A percentile compares a stretch with the other conserved stretches of the same genome.
Conservation (phyloP, 1,140 invertebrate species). For the Achroia grisella region DNA sequence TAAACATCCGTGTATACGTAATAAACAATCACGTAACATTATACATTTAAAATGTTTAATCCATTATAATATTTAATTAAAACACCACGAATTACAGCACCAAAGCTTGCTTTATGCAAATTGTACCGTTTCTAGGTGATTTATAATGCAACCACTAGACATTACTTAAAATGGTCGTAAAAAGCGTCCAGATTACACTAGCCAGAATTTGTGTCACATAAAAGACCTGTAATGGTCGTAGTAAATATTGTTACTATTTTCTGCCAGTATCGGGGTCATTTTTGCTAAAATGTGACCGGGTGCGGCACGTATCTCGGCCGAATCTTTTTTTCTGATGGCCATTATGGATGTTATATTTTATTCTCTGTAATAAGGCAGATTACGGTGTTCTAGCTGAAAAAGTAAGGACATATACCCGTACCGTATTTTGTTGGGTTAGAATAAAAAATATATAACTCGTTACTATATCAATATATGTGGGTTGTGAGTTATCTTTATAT, state of each 20-base stretch:
- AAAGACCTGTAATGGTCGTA: constrained; percentile 31
- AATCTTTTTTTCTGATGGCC: constrained; percentile 21
- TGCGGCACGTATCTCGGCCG: constrained; percentile 17
- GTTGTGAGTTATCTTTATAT: no score
- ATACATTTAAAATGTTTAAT: neutral
- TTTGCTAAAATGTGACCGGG: constrained; percentile 33
- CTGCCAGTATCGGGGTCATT: constrained; percentile 21
- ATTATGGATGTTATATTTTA: constrained; percentile 4
- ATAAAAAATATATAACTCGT: no score
- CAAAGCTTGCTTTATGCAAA: constrained; percentile 35
- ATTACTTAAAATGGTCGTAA: constrained; percentile 47
- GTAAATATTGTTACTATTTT: constrained; percentile 42
- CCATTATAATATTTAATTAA: constrained; percentile 32
- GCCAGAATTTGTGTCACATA: constrained; percentile 37
- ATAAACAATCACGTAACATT: neutral
- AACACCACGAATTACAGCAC: constrained; percentile 16
- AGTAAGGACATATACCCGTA: no score
- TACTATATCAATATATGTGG: no score
- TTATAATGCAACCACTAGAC: constrained; percentile 25
- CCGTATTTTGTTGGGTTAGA: no score
- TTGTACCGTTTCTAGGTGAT: constrained; percentile 36
- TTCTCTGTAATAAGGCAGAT: constrained; percentile 1
- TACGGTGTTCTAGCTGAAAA: neutral
- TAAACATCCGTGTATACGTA: no score
- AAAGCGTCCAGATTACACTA: constrained; percentile 37